Percentiles rank a stretch among this genome's conserved stretches.
These are phyloP conservation scores for Dallia pectoralis DNA, from an alignment of 2,797 vertebrate species.

Conservation along the genomic window DNA sequence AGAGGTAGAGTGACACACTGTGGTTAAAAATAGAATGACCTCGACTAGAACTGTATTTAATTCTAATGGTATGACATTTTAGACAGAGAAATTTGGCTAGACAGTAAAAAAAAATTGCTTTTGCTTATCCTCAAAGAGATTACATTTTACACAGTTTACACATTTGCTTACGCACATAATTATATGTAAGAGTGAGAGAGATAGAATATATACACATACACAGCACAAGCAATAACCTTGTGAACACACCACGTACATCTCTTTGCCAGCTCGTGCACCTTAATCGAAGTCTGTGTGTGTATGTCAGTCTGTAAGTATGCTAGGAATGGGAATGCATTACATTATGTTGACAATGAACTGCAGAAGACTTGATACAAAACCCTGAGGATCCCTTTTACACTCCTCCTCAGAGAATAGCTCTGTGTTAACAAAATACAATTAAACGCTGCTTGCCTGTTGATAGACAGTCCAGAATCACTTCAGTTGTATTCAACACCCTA, in stretches of 20 bases:
- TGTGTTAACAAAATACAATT: slow-evolving; percentile 69
- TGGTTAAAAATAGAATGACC: slow-evolving; percentile 45
- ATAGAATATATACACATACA: background rate
- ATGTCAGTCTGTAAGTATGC: background rate
- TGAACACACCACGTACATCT: background rate
- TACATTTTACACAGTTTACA: background rate
- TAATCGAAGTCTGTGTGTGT: background rate
- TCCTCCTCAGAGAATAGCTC: slow-evolving; percentile 34
- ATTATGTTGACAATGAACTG: slow-evolving; percentile 14
- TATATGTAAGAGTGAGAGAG: too few species aligned
- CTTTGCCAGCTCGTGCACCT: background rate
- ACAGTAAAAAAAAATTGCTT: too few species aligned
- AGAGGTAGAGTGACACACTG: slow-evolving; percentile 63
- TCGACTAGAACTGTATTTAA: background rate
- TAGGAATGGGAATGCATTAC: background rate
- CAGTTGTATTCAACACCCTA: slow-evolving; percentile 71
- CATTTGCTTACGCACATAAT: too few species aligned
- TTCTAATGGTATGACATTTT: background rate
- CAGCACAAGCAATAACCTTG: background rate
- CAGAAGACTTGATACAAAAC: background rate
- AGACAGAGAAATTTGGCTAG: background rate
- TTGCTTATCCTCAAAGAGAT: background rate
- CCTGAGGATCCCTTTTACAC: slow-evolving; percentile 12
- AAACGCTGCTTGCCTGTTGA: slow-evolving; percentile 62
- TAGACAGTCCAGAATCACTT: slow-evolving; percentile 67